Evolutionary conservation across 1,140 invertebrate species (phyloP), one percentile per base, ranked within the genome.

Genomic region (Diuraphis noxia): DNA sequence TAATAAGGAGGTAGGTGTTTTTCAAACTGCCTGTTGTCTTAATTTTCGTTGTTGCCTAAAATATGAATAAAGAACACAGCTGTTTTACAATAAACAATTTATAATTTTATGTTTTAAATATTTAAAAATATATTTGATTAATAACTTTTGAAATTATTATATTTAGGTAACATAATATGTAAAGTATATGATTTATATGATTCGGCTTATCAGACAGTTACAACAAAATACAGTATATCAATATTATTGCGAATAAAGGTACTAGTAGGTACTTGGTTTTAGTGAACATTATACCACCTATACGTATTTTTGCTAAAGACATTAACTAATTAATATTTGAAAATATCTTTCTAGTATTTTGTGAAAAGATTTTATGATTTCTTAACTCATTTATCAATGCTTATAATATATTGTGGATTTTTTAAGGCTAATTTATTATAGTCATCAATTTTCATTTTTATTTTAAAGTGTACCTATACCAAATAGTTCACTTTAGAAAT

Each of bases 41-140:
- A 86, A 86, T 86, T 49, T 86, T 34, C n/a, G n/a, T 85, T 49
- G n/a, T 85, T 85, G 38, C 13, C 30, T 84, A 43, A n/a, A 82
- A 41, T 82, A 84, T 84, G 81, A 43, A 43, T 43, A 84, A 84
- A 84, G 4, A 41, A 84, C 13, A n/a, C 25, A 63, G 25, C 1
- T 6, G n/a, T n/a, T 7, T 72, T 13, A 72, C 34, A 72, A n/a
- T 13, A 72, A 72, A 72, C 4, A 19, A n/a, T n/a, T 17, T n/a
- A 30, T 13, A 72, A 0, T 21, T 72, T n/a, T 72, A 72, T 5
- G 1, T 17, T 72, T 72, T 72, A 0, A 72, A n/a, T 13, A n/a
- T 72, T n/a, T 72, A 72, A 72, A 72, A 56, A 56, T 49, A 7
- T 49, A 49, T 25, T 8, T 9, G 30, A 56, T 25, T 56, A 56